These are phyloP conservation scores for Meiosimyza platycephala DNA, from an alignment of 2,888 invertebrate genomes.

Conservation along the genomic window DNA sequence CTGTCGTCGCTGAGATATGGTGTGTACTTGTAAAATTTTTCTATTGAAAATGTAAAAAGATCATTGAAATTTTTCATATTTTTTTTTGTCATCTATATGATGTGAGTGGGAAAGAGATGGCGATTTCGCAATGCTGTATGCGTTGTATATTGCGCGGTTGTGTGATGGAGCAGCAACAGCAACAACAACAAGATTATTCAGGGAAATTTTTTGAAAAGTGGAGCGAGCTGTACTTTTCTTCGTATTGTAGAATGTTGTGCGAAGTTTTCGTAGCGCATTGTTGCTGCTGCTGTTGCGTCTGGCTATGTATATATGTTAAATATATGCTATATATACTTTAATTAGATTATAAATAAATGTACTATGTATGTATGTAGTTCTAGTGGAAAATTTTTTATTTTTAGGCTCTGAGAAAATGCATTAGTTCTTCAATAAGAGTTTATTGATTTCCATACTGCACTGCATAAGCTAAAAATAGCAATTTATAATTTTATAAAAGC, in stretches of 20 bases:
- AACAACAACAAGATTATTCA: not conserved
- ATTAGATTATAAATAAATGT: not conserved
- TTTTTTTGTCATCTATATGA: not conserved
- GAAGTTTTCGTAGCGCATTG: not conserved
- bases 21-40: constrained; percentile 17
- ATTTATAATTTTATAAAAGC: constrained; percentile 34
- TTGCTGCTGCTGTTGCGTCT: constrained; percentile 2
- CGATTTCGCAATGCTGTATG: not conserved
- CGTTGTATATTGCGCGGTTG: not conserved
- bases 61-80: no score
- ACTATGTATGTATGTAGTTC: not conserved
- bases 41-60: not conserved
- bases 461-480: constrained; percentile 16
- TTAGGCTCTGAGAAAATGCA: not conserved
- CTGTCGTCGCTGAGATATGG: constrained; percentile 1
- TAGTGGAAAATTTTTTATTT: not conserved
- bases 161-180: not conserved
- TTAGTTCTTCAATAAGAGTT: not conserved
- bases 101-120: constrained; percentile 14
- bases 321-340: no score
- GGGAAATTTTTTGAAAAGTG: constrained; percentile 31
- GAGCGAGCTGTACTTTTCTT: constrained; percentile 36
- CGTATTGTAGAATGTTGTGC: not conserved
- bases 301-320: constrained; percentile 1
- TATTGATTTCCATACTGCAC: not conserved